Percentiles rank a stretch among this genome's conserved stretches.
Conservation (phyloP, 2,888 invertebrate species). For the Troides aeacus region DNA sequence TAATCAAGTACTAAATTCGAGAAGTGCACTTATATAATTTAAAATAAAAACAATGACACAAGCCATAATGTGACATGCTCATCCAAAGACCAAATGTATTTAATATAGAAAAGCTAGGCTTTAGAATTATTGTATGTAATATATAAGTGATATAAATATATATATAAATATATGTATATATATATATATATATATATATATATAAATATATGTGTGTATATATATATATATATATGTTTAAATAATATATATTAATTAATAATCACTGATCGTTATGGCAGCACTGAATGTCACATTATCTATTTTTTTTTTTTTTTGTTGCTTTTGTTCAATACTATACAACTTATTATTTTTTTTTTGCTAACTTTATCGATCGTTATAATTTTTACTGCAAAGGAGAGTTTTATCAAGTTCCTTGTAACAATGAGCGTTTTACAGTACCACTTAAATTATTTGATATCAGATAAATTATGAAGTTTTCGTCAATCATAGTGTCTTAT, state of each 20-base stretch:
- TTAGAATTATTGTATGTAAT: constrained; percentile 60
- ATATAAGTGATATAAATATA: constrained; percentile 57
- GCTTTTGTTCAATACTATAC: constrained; percentile 10
- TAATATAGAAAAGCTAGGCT: constrained; percentile 72
- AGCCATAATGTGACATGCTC: constrained; percentile 77
- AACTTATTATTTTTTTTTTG: constrained; percentile 48
- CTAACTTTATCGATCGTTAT: constrained; percentile 67
- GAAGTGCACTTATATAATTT: constrained; percentile 78
- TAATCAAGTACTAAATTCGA: constrained; percentile 64
- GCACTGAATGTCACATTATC: constrained; percentile 43
- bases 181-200: constrained; percentile 54
- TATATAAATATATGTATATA: constrained; percentile 54
- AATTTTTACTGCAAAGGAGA: constrained; percentile 40
- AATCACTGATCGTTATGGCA: constrained; percentile 52
- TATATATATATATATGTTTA: constrained; percentile 49
- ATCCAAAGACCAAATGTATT: constrained; percentile 79
- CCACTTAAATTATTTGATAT: background rate
- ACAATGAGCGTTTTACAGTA: constrained; percentile 25
- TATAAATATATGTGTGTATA: constrained; percentile 46
- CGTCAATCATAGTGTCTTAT: constrained; percentile 64
- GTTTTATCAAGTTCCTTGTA: constrained; percentile 40
- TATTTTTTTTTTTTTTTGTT: constrained; percentile 38
- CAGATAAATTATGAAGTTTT: constrained; percentile 43
- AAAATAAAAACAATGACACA: constrained; percentile 68
- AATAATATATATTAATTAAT: constrained; percentile 34